Base-by-base conservation (phyloP, 2,888 invertebrate species). In the Erebia ligea region DNA sequence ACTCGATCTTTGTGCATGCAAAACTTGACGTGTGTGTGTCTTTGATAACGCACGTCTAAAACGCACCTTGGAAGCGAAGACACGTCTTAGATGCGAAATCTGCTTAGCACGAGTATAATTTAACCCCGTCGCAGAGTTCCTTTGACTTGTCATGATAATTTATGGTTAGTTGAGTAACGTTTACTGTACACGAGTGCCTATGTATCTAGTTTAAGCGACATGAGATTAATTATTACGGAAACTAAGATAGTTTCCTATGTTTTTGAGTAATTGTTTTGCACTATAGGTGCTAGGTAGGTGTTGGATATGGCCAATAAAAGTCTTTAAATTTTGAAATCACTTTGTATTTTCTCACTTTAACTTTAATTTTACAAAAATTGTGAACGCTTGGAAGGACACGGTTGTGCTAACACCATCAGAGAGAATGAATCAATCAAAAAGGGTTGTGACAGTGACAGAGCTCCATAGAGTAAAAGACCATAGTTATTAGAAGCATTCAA, bases 91-190 rank as follows among this genome's bases (percentile, higher is more conserved):
- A 70, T 56, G 59, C 67, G 70, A 68, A 68, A 71, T 73, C 72
- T 67, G 71, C 71, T 73, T 71, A 67, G 68, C 75, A 71, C 70
- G 73, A 75, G 70, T 76, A 76, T 79, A 80, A 79, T 79, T 79
- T 78, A 79, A 78, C 77, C 76, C 77, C 73, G 76, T 77, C 78
- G 76, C 78, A 73, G 79, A 78, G 77, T 78, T 79, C 77, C 79
- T 78, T 77, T 78, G 78, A 81, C 81, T 82, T 80, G 79, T 81
- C 80, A 79, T 77, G 77, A 80, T 83, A 82, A 83, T 83, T 83
- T 84, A 83, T 83, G 80, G 81, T 81, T 82, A 82, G 83, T 80
- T 83, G 79, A 80, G 80, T 81, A 80, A 79, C 79, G 81, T 81
- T 81, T 81, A 77, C 79, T 75, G 79, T 80, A 80, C 78, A 76